These are phyloP conservation scores for Rhinichthys klamathensis DNA, from an alignment of 2,113 vertebrate genomes.

Conservation along the genomic window DNA sequence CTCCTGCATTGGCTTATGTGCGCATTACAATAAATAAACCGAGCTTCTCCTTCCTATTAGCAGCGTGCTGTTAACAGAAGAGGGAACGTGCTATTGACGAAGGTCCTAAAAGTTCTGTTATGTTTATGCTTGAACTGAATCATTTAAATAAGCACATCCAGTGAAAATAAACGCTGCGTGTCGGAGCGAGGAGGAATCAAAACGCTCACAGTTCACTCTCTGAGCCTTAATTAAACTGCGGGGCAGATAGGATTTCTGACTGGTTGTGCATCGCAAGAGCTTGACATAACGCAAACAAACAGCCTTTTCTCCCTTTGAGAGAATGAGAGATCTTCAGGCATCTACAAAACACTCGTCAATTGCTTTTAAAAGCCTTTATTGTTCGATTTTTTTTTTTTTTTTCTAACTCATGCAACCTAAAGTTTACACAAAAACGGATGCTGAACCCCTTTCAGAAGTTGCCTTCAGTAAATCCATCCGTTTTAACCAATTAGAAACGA, in stretches of 20 bases:
- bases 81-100: slow-evolving; percentile 58
- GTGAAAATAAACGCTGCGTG: slow-evolving; percentile 76
- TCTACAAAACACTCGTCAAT: neutral
- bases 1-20: slow-evolving; percentile 13
- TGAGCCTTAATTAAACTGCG: slow-evolving; percentile 68
- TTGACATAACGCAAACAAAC: slow-evolving; percentile 64
- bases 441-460: neutral
- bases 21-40: slow-evolving; percentile 49
- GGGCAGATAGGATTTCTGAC: slow-evolving; percentile 69
- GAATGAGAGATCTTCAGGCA: slow-evolving; percentile 30
- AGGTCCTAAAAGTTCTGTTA: slow-evolving; percentile 64
- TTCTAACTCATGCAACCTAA: neutral
- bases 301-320: slow-evolving; percentile 52
- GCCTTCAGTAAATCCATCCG: neutral
- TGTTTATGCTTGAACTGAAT: slow-evolving; percentile 77
- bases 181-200: slow-evolving; percentile 60
- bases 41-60: slow-evolving; percentile 52
- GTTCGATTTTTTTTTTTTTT: too few relatives aligned
- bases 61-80: slow-evolving; percentile 37
- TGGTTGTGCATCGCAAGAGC: slow-evolving; percentile 58
- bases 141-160: slow-evolving; percentile 77
- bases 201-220: slow-evolving; percentile 66
- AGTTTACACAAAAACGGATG: neutral
- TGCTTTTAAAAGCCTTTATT: neutral
- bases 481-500: neutral